phyloP scores from a whole-genome alignment of 2,113 vertebrate genomes.

The Erpornis zantholeuca region DNA sequence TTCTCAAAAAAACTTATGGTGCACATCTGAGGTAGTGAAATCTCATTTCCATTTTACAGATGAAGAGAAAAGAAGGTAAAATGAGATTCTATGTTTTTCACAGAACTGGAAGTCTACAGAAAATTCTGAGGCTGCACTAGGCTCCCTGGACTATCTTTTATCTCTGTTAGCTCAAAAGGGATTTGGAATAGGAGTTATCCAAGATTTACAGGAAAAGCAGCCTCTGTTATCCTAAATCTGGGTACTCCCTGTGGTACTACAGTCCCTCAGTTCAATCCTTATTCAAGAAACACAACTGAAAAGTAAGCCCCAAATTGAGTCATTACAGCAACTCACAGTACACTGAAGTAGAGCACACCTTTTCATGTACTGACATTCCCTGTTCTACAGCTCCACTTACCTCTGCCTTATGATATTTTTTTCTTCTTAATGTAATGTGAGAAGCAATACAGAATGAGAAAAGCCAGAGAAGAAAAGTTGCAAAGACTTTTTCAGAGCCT shows the following conservation, averaged over 20 bases:
- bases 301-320: background rate
- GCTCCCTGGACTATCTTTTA: background rate
- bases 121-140: background rate
- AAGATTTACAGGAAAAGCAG: conserved; percentile 21
- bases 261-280: background rate
- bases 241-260: background rate
- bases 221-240: conserved; percentile 4
- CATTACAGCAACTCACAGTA: background rate
- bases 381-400: background rate
- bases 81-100: background rate
- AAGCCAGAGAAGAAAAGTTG: background rate
- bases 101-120: background rate
- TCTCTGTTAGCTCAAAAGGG: conserved; percentile 12
- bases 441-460: background rate
- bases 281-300: background rate
- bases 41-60: background rate
- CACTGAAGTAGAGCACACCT: background rate
- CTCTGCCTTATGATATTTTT: background rate
- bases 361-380: background rate
- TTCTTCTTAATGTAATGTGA: background rate
- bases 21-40: background rate
- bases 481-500: background rate
- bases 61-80: background rate
- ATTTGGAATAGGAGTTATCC: conserved; percentile 19
- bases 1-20: background rate